A percentile compares a stretch with the other conserved stretches of the same genome.
These are phyloP conservation scores for Sclerurus mexicanus DNA, from an alignment of 2,113 vertebrate genomes.

Conservation along the genomic window DNA sequence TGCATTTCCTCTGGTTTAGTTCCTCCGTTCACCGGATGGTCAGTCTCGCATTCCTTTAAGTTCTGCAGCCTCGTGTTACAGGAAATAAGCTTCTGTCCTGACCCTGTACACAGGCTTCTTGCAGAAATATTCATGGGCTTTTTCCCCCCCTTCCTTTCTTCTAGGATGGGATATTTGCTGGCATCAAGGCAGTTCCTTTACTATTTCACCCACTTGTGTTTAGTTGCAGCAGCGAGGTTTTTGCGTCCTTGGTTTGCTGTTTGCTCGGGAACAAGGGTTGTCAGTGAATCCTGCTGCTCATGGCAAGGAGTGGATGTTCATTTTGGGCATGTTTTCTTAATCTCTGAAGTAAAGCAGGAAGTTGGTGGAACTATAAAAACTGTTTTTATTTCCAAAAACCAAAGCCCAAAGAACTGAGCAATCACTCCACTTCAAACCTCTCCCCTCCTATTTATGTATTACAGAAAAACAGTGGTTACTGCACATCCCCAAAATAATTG, in stretches of 20 bases:
- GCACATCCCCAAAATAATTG: neutral
- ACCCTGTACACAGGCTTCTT: accelerated
- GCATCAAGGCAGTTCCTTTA: neutral
- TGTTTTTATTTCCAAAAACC: neutral
- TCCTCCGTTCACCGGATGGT: neutral
- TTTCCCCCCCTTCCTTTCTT: accelerated
- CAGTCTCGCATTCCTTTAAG: accelerated
- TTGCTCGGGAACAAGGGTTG: neutral
- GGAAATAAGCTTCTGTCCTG: neutral
- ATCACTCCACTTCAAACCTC: accelerated
- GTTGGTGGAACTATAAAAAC: neutral
- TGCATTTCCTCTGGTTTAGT: neutral
- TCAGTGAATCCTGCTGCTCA: accelerated
- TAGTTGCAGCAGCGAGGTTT: neutral
- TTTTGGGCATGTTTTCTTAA: neutral
- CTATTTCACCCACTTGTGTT: accelerated
- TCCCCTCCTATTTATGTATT: accelerated
- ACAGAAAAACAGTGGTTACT: neutral
- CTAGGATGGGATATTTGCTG: accelerated
- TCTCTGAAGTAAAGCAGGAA: neutral
- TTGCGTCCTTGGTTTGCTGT: neutral
- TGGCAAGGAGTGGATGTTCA: accelerated
- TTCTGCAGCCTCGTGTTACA: accelerated
- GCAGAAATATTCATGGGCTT: neutral
- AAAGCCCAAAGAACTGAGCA: neutral